Evolutionary conservation across 2,797 vertebrate species (phyloP), one percentile per base, ranked within the genome.

Genomic region (Neosalanx taihuensis): DNA sequence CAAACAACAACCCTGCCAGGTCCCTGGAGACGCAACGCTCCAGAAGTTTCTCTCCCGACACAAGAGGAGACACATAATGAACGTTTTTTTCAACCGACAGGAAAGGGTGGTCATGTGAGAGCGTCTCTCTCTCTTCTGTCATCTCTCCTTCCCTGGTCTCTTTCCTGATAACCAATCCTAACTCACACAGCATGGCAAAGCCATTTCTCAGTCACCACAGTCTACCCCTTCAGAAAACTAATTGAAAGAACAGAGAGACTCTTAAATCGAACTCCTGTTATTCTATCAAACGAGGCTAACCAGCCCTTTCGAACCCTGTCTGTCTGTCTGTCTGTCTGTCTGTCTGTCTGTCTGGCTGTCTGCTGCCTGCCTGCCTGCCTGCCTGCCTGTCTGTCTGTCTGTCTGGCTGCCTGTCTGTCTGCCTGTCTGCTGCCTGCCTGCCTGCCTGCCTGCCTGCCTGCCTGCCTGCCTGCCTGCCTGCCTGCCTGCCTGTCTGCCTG

Each of bases 241-340:
- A 85, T 74, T 70, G 78, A 81, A 80, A 84, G 35, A 85, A 15
- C 84, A 89, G 83, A 86, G 82, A 86, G 73, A 63, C 61, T 72
- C 61, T 75, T 76, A 58, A 78, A 74, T 81, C 53, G 67, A 69
- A 64, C 35, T 58, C 58, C 37, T 72, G 71, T 79, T 75, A 70
- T 81, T 87, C 87, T 83, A 85, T 85, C 81, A 82, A 74, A 79
- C 80, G 72, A 80, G 18, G 66, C 64, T 85, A 78, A 72, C 62
- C 74, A 82, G 80, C 31, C 33, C 1, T 35, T 64, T 30, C 15
- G 17, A 67, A 82, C 61, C 77, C 23, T 26, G 75, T 69, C 65
- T 71, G 17, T 63, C 56, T 64, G 70, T 62, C 73, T 83, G 64
- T 15, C 7, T 81, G 84, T 82, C 79, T 85, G 77, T 71, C 72